These are phyloP conservation scores for Synanceia verrucosa DNA, from an alignment of 2,797 vertebrate genomes.

Conservation along the genomic window DNA sequence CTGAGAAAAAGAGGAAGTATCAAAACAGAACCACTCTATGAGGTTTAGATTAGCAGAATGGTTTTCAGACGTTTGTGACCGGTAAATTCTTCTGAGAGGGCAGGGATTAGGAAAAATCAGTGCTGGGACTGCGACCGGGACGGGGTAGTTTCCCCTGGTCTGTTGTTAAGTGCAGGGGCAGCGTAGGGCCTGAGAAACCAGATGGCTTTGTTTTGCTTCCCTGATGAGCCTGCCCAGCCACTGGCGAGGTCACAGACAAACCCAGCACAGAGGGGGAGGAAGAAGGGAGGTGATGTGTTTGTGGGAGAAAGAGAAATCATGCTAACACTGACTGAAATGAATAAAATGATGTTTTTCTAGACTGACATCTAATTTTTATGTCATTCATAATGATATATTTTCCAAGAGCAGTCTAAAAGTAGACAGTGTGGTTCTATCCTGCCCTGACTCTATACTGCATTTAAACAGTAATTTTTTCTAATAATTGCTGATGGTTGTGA, in stretches of 20 bases:
- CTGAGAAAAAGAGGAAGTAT: background rate
- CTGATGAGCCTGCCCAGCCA: constrained; percentile 72
- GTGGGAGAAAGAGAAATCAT: constrained; percentile 53
- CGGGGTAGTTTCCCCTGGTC: constrained; percentile 76
- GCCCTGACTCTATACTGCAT: background rate
- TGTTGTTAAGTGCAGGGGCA: constrained; percentile 73
- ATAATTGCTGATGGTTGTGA: background rate
- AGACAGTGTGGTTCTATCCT: background rate
- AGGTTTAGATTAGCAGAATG: background rate
- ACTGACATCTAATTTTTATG: background rate
- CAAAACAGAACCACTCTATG: background rate
- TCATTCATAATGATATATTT: background rate
- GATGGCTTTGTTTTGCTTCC: constrained; percentile 87
- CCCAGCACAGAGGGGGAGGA: constrained; percentile 48
- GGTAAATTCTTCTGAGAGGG: constrained; percentile 29
- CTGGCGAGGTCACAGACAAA: constrained; percentile 75
- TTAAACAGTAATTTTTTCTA: background rate
- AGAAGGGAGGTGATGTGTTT: constrained; percentile 56
- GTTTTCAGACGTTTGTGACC: constrained; percentile 19
- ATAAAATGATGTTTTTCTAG: background rate
- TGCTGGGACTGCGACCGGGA: constrained; percentile 51
- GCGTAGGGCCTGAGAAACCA: constrained; percentile 87
- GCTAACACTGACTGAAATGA: background rate
- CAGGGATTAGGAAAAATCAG: constrained; percentile 37
- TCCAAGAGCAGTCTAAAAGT: background rate